Percentiles rank a stretch among this genome's conserved stretches.
phyloP scores from a whole-genome alignment of 2,113 vertebrate species.

The Saguinus midas region DNA sequence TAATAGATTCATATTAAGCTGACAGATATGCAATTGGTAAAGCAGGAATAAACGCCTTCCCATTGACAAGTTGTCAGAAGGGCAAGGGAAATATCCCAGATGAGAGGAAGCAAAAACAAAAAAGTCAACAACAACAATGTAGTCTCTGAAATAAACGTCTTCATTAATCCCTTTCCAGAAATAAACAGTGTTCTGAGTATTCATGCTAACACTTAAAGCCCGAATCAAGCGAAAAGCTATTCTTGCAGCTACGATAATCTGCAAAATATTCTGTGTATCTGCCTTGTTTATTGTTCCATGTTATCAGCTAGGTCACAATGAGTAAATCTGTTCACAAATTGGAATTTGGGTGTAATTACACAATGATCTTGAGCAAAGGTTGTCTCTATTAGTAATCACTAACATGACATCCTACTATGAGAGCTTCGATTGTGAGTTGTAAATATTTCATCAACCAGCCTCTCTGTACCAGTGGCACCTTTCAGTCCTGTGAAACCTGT shows the following conservation, averaged over 20 bases:
- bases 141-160: not conserved
- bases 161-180: not conserved
- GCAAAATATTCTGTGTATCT: not conserved
- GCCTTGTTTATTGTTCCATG: not conserved
- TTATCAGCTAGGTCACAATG: not conserved
- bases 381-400: not conserved
- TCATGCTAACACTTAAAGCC: not conserved
- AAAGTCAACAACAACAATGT: not conserved
- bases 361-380: constrained; percentile 31
- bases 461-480: accelerated
- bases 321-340: not conserved
- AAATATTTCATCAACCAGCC: not conserved
- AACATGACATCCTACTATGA: not conserved
- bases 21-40: not conserved
- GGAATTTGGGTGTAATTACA: constrained; percentile 29
- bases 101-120: not conserved
- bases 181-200: not conserved
- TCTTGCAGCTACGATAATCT: accelerated
- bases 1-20: not conserved
- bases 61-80: not conserved
- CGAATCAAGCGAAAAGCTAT: not conserved
- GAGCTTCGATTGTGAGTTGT: not conserved
- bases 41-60: not conserved
- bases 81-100: not conserved
- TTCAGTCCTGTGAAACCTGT: not conserved